Evolutionary conservation across 2,888 invertebrate genomes (phyloP).

Genomic region (Diadromus collaris): DNA sequence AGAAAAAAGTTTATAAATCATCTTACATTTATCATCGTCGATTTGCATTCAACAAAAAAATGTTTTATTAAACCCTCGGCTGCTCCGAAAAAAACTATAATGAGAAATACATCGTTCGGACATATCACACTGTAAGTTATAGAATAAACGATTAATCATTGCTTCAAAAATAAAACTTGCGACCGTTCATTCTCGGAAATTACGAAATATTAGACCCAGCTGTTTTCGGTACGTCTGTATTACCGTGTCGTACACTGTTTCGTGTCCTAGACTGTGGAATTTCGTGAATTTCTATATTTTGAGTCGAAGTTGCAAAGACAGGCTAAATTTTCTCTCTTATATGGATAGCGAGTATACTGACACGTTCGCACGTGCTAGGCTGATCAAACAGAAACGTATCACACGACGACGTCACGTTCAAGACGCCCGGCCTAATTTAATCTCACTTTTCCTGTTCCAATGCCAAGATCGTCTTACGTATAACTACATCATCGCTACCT

Average conservation of each 20-base stretch:
- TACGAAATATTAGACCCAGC: conserved; percentile 1
- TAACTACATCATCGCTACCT: neutral
- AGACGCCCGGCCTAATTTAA: conserved; percentile 27
- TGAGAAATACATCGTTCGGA: conserved; percentile 25
- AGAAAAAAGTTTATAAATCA: neutral
- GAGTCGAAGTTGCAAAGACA: neutral
- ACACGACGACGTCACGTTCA: conserved; percentile 30
- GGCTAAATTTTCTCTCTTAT: conserved; percentile 12
- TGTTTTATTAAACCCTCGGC: neutral
- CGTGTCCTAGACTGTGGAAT: neutral
- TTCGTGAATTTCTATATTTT: neutral
- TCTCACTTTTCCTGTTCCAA: conserved; percentile 34
- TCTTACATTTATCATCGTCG: neutral
- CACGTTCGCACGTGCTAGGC: conserved; percentile 27
- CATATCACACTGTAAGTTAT: conserved; percentile 41
- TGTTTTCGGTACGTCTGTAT: neutral
- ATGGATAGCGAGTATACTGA: conserved; percentile 22
- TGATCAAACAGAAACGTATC: conserved; percentile 21
- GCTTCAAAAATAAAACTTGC: conserved; percentile 11
- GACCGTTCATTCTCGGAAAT: neutral
- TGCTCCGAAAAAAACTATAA: neutral
- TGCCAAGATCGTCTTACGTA: conserved; percentile 39
- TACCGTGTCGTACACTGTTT: neutral
- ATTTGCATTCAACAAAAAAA: neutral
- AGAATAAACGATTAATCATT: neutral